These are phyloP conservation scores for Chouioia cunea DNA, from an alignment of 2,888 invertebrate species.

Conservation along the genomic window DNA sequence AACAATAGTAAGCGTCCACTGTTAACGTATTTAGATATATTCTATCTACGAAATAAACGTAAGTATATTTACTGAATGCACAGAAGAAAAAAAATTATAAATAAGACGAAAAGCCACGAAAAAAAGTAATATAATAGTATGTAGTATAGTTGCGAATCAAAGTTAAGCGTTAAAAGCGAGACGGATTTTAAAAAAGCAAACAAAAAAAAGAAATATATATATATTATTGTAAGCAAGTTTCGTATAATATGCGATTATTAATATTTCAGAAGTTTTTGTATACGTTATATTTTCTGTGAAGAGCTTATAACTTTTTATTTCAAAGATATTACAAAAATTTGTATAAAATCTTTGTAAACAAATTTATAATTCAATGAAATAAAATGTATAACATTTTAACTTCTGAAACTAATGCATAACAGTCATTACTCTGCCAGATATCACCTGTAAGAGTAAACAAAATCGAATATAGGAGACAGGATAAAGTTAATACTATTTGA, in stretches of 20 bases:
- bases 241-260: slow-evolving; percentile 19
- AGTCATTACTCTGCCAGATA: slow-evolving; percentile 26
- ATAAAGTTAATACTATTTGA: slow-evolving; percentile 10
- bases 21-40: slow-evolving; percentile 51
- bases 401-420: slow-evolving; percentile 33
- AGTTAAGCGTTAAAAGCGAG: slow-evolving; percentile 28
- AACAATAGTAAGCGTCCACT: slow-evolving; percentile 47
- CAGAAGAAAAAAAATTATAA: slow-evolving; percentile 49
- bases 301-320: slow-evolving; percentile 24
- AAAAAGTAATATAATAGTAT: slow-evolving; percentile 47
- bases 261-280: slow-evolving; percentile 41
- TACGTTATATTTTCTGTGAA: slow-evolving; percentile 23
- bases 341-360: slow-evolving; percentile 21
- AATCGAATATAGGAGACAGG: slow-evolving; percentile 31
- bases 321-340: background rate
- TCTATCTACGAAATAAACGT: slow-evolving; percentile 47
- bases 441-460: slow-evolving; percentile 22
- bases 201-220: slow-evolving; percentile 27
- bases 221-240: slow-evolving; percentile 33
- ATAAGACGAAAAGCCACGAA: slow-evolving; percentile 45
- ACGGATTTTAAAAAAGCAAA: slow-evolving; percentile 23
- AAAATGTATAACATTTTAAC: slow-evolving; percentile 31
- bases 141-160: slow-evolving; percentile 40
- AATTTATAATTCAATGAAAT: background rate
- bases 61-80: slow-evolving; percentile 44